Evolutionary conservation across 2,113 vertebrate genomes (phyloP).

Genomic region (Smithornis capensis): DNA sequence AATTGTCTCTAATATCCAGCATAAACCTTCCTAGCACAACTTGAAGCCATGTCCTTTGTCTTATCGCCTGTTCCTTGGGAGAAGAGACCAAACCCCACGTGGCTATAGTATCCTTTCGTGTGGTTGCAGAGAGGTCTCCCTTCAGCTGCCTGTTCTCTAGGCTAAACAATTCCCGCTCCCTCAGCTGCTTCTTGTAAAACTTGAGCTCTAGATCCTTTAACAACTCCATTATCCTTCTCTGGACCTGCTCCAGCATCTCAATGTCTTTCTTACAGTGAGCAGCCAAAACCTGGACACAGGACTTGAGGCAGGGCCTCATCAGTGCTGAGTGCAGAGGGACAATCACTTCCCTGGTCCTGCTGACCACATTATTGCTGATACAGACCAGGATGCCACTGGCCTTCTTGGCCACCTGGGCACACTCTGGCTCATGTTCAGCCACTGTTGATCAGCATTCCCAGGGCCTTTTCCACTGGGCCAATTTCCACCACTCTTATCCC

Average conservation of each 20-base stretch:
- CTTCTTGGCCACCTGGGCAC: not conserved
- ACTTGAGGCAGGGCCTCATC: not conserved
- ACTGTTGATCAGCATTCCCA: not conserved
- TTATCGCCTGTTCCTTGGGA: fast-evolving
- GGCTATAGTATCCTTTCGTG: fast-evolving
- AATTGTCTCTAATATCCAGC: not conserved
- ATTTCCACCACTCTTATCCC: not conserved
- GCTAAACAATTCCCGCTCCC: not conserved
- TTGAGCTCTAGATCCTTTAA: not conserved
- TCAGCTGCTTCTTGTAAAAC: not conserved
- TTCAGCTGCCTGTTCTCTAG: not conserved
- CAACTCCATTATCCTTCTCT: not conserved
- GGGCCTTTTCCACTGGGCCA: not conserved
- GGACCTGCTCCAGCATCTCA: not conserved
- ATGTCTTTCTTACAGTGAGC: not conserved
- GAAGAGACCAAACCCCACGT: not conserved
- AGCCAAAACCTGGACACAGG: not conserved
- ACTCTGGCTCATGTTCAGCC: not conserved
- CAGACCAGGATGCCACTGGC: not conserved
- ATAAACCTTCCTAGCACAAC: not conserved
- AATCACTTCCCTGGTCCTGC: not conserved
- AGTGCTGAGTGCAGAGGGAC: not conserved
- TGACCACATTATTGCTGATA: not conserved
- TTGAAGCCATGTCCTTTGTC: not conserved
- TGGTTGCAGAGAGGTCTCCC: not conserved